phyloP scores from a whole-genome alignment of 2,113 vertebrate species.

The Platysteira castanea region DNA sequence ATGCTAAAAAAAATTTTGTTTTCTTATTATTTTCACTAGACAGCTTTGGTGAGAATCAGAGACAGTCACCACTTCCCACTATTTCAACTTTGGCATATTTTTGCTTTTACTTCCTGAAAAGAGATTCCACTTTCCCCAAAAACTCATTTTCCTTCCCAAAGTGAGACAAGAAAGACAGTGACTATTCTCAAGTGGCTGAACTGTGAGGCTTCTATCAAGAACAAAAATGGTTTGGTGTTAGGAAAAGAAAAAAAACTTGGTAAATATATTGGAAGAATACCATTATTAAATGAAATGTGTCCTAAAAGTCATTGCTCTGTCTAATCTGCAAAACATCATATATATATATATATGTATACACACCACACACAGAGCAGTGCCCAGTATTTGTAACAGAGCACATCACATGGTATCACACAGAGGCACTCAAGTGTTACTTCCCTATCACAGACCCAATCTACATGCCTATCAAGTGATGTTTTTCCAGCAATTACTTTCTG shows the following conservation, averaged over 20 bases:
- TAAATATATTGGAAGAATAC: background rate
- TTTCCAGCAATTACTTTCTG: conserved; percentile 6
- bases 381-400: background rate
- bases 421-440: background rate
- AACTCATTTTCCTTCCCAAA: background rate
- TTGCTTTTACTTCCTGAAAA: background rate
- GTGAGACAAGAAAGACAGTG: background rate
- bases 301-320: background rate
- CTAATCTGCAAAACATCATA: background rate
- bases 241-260: background rate
- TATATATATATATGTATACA: background rate
- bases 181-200: background rate
- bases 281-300: background rate
- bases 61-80: background rate
- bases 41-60: background rate
- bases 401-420: background rate
- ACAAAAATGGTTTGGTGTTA: background rate
- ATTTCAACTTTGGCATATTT: background rate
- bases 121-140: background rate
- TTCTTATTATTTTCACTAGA: background rate
- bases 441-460: background rate
- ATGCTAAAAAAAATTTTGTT: background rate
- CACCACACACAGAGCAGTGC: background rate
- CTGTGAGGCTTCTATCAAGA: background rate
- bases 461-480: background rate